These are phyloP conservation scores for Dysidea cf. avara DNA, from an alignment of 37 sponge, comb jelly and placozoan species.

Conservation along the genomic window DNA sequence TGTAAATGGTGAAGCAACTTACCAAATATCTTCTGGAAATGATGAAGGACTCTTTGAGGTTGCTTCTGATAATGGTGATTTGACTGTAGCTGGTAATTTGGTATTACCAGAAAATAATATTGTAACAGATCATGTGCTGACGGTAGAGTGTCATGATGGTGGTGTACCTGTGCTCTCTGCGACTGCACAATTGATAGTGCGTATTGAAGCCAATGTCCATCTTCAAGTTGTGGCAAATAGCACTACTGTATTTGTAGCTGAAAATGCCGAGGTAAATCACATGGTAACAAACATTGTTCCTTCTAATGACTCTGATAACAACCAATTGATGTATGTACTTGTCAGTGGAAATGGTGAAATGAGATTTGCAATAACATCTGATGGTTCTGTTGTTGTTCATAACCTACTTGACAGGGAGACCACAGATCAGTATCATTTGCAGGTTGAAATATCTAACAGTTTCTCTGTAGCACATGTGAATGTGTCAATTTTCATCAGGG, in stretches of 20 bases:
- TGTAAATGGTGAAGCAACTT: neutral
- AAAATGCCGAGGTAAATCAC: conserved; percentile 37
- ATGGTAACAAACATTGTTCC: conserved; percentile 32
- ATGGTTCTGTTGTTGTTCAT: conserved; percentile 21
- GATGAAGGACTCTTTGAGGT: conserved; percentile 3
- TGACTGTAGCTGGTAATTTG: conserved; percentile 1
- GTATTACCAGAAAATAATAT: too few relatives aligned
- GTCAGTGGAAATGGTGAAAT: neutral
- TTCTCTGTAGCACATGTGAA: neutral
- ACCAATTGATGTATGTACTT: conserved; percentile 4
- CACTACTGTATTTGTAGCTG: conserved; percentile 20
- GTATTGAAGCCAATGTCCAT: too few relatives aligned
- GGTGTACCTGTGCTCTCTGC: too few relatives aligned
- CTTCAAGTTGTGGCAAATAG: too few relatives aligned
- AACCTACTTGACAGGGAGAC: conserved; percentile 55
- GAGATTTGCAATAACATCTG: neutral
- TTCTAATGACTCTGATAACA: conserved; percentile 8
- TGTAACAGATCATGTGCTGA: too few relatives aligned
- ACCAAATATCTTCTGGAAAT: neutral
- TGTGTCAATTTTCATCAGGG: conserved; percentile 46
- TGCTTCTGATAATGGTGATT: neutral
- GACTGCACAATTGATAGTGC: too few relatives aligned
- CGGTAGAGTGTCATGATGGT: too few relatives aligned
- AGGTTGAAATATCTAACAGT: conserved; percentile 46
- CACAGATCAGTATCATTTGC: conserved; percentile 26